Evolutionary conservation across 2,113 vertebrate species (phyloP), one percentile per base, ranked within the genome.

Genomic region (Triplophysa rosa): DNA sequence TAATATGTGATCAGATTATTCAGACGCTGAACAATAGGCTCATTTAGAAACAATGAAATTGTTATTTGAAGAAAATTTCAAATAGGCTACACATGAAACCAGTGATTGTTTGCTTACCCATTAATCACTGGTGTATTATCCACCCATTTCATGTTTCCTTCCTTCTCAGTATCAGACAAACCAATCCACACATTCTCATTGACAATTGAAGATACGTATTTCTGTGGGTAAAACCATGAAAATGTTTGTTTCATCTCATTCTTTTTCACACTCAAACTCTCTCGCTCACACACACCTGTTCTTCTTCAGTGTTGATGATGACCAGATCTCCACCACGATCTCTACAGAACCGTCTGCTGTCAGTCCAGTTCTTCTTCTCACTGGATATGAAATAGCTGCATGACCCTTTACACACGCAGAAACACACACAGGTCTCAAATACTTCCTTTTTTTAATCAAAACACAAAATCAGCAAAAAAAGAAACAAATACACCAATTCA

Each of bases 271-370:
- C 54, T 14, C 4, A 9, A 19, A 21, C 54, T 21, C 54, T n/a
- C 1, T n/a, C 19, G 9, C 2, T 7, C 67, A 19, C 2, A 54
- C 14, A 29, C 24, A 76, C 73, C 73, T 76, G 71, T 14, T 73
- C 42, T 56, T 73, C 71, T 45, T 73, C 21, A 24, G 11, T 61
- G 12, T 73, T 19, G 33, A 73, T 62, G 2, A 73, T 73, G 56
- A 73, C 0, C 33, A 73, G 71, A 73, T 61, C 56, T 42, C n/a
- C 71, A 2, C 56, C 71, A 45, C 2, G n/a, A 61, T 73, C 33
- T 1, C 33, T 73, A 56, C 71, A 73, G 71, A 16, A 73, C 71
- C 40, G 56, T 0, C 71, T 37, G 54, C 29, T 61, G 0, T 73
- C 37, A 62, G n/a, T 16, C 71, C 71, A 73, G 33, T 0, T 73